Evolutionary conservation across 2,113 vertebrate species (phyloP).

Genomic region (Pogonocichla stellata): DNA sequence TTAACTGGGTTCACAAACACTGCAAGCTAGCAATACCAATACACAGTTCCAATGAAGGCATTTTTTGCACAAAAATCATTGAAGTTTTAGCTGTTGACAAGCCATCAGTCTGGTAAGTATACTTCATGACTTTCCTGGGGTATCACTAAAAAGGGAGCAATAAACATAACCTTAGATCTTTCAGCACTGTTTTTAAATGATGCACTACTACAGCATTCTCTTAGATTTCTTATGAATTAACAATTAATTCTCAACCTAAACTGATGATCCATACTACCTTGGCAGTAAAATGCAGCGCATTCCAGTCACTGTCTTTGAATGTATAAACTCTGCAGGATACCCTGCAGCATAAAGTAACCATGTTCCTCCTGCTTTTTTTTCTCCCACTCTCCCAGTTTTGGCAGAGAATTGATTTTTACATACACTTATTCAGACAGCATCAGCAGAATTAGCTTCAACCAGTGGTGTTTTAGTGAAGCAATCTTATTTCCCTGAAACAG

Average conservation of each 20-base stretch:
- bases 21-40: neutral
- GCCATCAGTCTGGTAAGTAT: neutral
- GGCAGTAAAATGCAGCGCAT: neutral
- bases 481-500: neutral
- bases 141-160: neutral
- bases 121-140: neutral
- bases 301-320: neutral
- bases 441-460: neutral
- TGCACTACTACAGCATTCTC: neutral
- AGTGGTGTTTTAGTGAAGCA: neutral
- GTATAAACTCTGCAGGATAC: neutral
- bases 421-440: neutral
- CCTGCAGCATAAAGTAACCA: neutral
- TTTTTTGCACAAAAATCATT: neutral
- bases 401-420: neutral
- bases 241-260: neutral
- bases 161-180: neutral
- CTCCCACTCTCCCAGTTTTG: neutral
- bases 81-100: neutral
- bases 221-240: neutral
- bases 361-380: neutral
- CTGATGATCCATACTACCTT: rapidly evolving
- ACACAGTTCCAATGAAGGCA: neutral
- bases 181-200: neutral
- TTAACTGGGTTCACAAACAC: neutral